A percentile compares a stretch with the other conserved stretches of the same genome.
These are phyloP conservation scores for Hirtodrosophila alboralis DNA, from an alignment of 2,888 invertebrate species.

Conservation along the genomic window DNA sequence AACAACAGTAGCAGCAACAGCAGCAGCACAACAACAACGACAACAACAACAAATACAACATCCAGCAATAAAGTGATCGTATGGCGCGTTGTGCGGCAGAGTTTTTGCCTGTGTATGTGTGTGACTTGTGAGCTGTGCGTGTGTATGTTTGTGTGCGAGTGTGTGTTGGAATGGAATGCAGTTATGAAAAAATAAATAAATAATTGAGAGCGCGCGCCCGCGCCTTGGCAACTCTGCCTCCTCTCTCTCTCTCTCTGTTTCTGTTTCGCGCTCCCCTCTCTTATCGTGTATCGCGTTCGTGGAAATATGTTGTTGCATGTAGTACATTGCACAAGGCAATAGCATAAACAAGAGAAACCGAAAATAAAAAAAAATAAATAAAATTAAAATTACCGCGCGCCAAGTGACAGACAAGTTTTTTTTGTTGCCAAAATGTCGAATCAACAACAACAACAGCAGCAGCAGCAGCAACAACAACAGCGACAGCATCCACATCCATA, in stretches of 20 bases:
- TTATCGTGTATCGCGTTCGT: slow-evolving; percentile 40
- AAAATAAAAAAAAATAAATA: slow-evolving; percentile 34
- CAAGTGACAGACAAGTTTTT: slow-evolving; percentile 61
- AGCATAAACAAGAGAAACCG: slow-evolving; percentile 62
- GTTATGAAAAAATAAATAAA: slow-evolving; percentile 80
- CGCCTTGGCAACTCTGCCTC: slow-evolving; percentile 54
- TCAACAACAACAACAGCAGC: slow-evolving; percentile 60
- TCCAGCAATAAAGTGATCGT: slow-evolving; percentile 60
- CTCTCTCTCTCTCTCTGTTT: slow-evolving; percentile 21
- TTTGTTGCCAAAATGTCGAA: slow-evolving; percentile 62
- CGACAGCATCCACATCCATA: slow-evolving; percentile 60
- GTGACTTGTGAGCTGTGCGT: slow-evolving; percentile 30
- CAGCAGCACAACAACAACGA: slow-evolving; percentile 20
- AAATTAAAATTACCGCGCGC: slow-evolving; percentile 51
- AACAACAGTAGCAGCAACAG: slow-evolving; percentile 29
- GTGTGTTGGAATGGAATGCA: slow-evolving; percentile 82
- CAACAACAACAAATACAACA: slow-evolving; percentile 39
- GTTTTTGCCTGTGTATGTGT: slow-evolving; percentile 35
- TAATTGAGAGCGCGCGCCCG: slow-evolving; percentile 75
- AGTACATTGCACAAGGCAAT: slow-evolving; percentile 66
- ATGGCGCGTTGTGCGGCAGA: slow-evolving; percentile 56
- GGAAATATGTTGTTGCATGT: slow-evolving; percentile 49
- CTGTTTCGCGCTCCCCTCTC: slow-evolving; percentile 12
- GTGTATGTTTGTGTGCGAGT: slow-evolving; percentile 40
- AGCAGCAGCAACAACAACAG: slow-evolving; percentile 56